phyloP scores from a whole-genome alignment of 1,140 invertebrate genomes.

The Coptotermes formosanus region DNA sequence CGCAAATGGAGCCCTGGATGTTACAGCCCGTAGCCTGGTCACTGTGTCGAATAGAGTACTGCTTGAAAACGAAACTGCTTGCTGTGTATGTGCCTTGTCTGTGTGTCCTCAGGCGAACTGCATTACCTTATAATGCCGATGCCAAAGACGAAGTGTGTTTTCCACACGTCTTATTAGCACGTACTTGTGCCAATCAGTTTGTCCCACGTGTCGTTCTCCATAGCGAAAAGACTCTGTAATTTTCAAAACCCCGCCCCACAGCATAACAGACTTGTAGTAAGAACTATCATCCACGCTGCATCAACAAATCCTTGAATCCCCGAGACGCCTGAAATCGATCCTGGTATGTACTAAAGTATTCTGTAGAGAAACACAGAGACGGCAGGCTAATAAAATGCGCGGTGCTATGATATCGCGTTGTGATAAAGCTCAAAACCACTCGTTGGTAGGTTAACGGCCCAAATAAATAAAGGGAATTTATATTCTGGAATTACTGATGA shows the following conservation, averaged over 20 bases:
- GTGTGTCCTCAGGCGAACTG: too few relatives aligned
- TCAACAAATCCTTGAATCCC: not conserved
- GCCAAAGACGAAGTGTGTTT: not conserved
- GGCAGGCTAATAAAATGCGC: not conserved
- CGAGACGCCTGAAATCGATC: not conserved
- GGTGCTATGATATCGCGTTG: not conserved
- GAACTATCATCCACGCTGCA: not conserved
- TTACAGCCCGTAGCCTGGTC: too few relatives aligned
- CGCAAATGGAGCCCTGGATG: too few relatives aligned
- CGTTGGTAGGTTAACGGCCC: not conserved
- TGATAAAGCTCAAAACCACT: not conserved
- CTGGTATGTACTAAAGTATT: not conserved
- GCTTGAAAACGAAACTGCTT: too few relatives aligned
- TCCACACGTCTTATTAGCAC: not conserved
- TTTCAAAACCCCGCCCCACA: not conserved
- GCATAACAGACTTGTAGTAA: not conserved
- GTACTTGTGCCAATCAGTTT: not conserved
- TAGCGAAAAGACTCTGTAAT: not conserved
- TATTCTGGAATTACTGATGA: not conserved
- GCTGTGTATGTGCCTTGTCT: too few relatives aligned
- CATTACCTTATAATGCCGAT: too few relatives aligned
- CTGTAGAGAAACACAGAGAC: not conserved
- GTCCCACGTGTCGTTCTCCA: not conserved
- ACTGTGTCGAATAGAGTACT: too few relatives aligned
- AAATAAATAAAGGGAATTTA: not conserved